phyloP scores from a whole-genome alignment of 2,888 invertebrate genomes.

The Cryptus viduatorius region DNA sequence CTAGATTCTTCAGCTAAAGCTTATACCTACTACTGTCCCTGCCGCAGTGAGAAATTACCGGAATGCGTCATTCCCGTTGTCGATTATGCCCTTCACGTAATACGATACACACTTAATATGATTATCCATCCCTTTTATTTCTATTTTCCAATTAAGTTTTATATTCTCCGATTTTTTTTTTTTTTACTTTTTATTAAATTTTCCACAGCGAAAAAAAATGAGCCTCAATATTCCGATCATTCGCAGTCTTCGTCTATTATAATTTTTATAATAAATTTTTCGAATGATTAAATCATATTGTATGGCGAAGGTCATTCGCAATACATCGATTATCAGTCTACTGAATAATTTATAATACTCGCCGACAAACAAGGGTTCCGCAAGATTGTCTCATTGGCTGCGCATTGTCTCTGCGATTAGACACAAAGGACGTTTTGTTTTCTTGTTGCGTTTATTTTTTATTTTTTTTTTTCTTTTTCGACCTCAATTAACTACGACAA shows the following conservation, averaged over 20 bases:
- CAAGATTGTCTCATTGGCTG: background rate
- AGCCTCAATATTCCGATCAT: background rate
- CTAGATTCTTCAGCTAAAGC: constrained; percentile 78
- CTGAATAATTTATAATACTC: background rate
- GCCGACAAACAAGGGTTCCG: background rate
- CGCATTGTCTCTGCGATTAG: background rate
- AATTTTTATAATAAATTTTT: background rate
- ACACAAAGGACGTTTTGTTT: background rate
- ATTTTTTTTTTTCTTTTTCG: constrained; percentile 9
- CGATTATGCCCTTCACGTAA: constrained; percentile 4
- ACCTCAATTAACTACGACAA: constrained; percentile 8
- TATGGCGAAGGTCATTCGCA: background rate
- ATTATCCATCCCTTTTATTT: background rate
- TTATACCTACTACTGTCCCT: constrained; percentile 14
- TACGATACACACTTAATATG: background rate
- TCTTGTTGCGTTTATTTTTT: background rate
- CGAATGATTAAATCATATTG: background rate
- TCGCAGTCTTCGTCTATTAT: background rate
- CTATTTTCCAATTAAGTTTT: background rate
- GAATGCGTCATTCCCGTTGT: constrained; percentile 3
- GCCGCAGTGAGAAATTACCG: constrained; percentile 25
- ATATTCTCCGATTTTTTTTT: constrained; percentile 4
- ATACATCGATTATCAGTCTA: background rate
- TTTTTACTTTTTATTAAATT: constrained; percentile 17
- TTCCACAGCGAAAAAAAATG: background rate